Evolutionary conservation across 2,888 invertebrate species (phyloP).

Genomic region (Coenonympha arcania): DNA sequence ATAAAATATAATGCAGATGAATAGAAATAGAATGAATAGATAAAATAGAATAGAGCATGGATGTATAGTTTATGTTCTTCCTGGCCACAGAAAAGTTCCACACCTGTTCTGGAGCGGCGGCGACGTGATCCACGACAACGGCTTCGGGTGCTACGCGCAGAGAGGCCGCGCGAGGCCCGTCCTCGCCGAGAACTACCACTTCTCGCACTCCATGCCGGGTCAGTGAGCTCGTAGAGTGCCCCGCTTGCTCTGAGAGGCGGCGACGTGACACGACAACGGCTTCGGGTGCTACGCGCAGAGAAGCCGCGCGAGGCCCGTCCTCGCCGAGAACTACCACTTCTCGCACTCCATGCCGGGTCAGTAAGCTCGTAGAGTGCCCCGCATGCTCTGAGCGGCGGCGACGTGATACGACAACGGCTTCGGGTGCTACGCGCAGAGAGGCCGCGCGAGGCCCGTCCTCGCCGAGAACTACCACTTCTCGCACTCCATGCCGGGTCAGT

Average conservation of each 20-base stretch:
- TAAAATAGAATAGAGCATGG: no score
- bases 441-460: constrained; percentile 42
- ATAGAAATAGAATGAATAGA: no score
- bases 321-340: constrained; percentile 59
- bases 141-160: constrained; percentile 59
- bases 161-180: constrained; percentile 43
- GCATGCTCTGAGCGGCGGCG: constrained; percentile 56
- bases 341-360: constrained; percentile 64
- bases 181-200: constrained; percentile 58
- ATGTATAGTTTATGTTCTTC: not conserved
- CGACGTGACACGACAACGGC: constrained; percentile 53
- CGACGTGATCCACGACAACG: constrained; percentile 52
- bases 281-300: constrained; percentile 58
- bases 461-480: constrained; percentile 61
- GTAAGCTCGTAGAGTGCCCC: no score
- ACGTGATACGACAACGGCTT: constrained; percentile 55
- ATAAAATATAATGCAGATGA: no score
- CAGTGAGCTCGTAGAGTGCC: accelerated
- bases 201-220: constrained; percentile 63
- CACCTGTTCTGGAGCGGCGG: constrained; percentile 57
- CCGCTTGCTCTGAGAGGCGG: constrained; percentile 56
- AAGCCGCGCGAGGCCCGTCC: constrained; percentile 42
- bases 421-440: constrained; percentile 57
- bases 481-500: constrained; percentile 58
- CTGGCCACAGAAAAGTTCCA: constrained; percentile 48